A percentile compares a stretch with the other conserved stretches of the same genome.
Conservation (phyloP, 2,888 invertebrate genomes). For the Dendrolimus houi region DNA sequence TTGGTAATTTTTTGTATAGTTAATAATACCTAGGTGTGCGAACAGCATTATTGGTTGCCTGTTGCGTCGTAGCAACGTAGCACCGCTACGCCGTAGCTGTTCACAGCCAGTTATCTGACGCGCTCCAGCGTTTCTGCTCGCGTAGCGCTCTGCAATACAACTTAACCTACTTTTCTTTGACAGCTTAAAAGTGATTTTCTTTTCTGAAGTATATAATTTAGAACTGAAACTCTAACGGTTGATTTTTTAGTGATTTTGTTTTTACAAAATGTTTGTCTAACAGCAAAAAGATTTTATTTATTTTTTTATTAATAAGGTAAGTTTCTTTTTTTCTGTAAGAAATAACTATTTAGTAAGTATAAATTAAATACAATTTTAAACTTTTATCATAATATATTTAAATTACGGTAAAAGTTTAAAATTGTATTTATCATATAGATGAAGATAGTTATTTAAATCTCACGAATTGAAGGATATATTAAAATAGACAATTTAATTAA, state of each 20-base stretch:
- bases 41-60: slow-evolving; percentile 30
- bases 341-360: no score
- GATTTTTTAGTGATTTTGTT: slow-evolving; percentile 11
- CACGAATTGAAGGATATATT: no score
- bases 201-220: background rate
- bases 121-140: slow-evolving; percentile 55
- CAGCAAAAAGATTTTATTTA: background rate
- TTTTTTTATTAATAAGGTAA: background rate
- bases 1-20: no score
- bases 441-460: no score
- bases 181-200: background rate
- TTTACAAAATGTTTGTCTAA: slow-evolving; percentile 1
- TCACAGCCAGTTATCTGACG: slow-evolving; percentile 42
- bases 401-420: no score
- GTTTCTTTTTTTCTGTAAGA: background rate
- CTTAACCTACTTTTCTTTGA: slow-evolving; percentile 38
- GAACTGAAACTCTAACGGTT: background rate
- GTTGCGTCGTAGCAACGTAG: slow-evolving; percentile 51
- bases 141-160: slow-evolving; percentile 29
- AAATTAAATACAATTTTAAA: no score
- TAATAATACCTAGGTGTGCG: background rate
- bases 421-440: no score
- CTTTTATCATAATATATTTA: no score
- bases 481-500: no score
- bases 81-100: slow-evolving; percentile 21